Base-by-base conservation (phyloP, 1,140 invertebrate species). In the Lepidurus packardi region DNA sequence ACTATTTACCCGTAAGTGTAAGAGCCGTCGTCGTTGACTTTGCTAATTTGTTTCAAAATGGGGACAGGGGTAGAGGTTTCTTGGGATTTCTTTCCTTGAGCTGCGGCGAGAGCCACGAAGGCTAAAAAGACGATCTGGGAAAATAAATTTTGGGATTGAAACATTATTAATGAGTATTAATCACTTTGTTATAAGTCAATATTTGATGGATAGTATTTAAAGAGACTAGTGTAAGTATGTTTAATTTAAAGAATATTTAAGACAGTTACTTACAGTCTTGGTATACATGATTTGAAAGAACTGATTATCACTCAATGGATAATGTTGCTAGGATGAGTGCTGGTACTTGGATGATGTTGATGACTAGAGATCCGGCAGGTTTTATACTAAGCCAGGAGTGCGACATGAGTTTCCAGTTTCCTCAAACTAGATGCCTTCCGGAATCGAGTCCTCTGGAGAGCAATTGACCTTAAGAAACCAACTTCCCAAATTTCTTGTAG, bases 1-100 rank as follows among this genome's bases (percentile, higher is more conserved):
- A 65, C 13, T 65, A 65, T n/a, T 65, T 65, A 65, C 0, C 93
- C 93, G 79, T 92, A 93, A 0, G 92, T 94, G 82, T 94, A 94
- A 0, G 92, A 92, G 25, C 92, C 92, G 84, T 95, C 93, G 53
- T 93, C 90, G 82, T 94, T 94, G 0, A 93, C 86, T 84, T 91
- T 89, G 79, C 92, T 90, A 80, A 94, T 92, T 84, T 93, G 91
- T 83, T 93, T 93, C 43, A 90, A 84, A 80, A 90, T 90, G 10
- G 88, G 86, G 13, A 89, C 88, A 81, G 86, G 86, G n/a, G 82
- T 75, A 85, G 79, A 74, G 41, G 80, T 80, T 73, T 41, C 43
- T 25, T 42, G 16, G 75, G 75, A 8, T 76, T 44, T 42, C 24
- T 41, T 34, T 34, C 47, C 43, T 21, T 77, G 74, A 11, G 47